Evolutionary conservation across 2,888 invertebrate species (phyloP).

Genomic region (Pterobdella sp.): DNA sequence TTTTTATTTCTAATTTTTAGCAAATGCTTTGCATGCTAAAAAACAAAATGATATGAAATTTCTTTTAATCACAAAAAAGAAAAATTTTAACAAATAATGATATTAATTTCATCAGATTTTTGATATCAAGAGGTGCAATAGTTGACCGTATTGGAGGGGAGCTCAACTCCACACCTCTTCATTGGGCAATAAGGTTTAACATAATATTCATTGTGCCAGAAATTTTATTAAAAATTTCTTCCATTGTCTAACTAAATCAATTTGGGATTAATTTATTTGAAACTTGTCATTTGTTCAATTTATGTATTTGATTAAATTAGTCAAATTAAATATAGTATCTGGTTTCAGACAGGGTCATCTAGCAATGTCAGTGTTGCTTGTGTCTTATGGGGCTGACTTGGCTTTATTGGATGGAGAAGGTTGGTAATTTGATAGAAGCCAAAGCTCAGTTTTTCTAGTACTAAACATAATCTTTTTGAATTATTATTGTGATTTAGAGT

Average conservation of each 20-base stretch:
- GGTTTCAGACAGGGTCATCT: constrained; percentile 70
- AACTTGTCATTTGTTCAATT: background rate
- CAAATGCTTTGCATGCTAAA: too few species aligned
- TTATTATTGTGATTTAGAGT: too few species aligned
- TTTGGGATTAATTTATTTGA: background rate
- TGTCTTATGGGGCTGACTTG: constrained; percentile 80
- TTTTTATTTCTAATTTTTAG: too few species aligned
- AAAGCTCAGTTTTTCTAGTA: too few species aligned
- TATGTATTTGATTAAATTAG: background rate
- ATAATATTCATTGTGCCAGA: constrained; percentile 17
- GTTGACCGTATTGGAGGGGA: constrained; percentile 94
- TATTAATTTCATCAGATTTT: constrained; percentile 62
- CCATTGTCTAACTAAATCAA: background rate
- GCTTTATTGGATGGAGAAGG: constrained; percentile 82
- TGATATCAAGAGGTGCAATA: constrained; percentile 73
- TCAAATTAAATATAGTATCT: background rate
- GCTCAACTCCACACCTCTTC: constrained; percentile 85
- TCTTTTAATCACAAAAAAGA: too few species aligned
- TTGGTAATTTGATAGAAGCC: too few species aligned
- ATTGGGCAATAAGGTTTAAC: constrained; percentile 81
- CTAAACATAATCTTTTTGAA: too few species aligned
- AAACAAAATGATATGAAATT: too few species aligned
- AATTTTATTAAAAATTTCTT: background rate
- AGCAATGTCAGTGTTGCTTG: constrained; percentile 67
- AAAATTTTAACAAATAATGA: too few species aligned